phyloP scores from a whole-genome alignment of 2,888 invertebrate genomes.

The Alsophila aescularia region DNA sequence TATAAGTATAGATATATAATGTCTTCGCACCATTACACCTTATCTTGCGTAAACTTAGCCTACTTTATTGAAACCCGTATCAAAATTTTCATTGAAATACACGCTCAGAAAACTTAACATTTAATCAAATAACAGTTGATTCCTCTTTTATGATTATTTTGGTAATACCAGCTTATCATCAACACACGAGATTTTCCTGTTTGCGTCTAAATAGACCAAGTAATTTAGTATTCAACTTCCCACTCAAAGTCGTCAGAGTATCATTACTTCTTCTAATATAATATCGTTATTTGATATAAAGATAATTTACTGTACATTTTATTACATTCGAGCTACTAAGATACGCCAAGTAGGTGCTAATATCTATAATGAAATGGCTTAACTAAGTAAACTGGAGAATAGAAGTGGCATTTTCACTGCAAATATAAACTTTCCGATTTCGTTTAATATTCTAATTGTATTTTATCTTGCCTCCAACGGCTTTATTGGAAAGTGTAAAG shows the following conservation, averaged over 20 bases:
- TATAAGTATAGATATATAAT: too few species aligned
- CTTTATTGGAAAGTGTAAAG: slow-evolving; percentile 67
- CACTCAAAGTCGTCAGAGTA: slow-evolving; percentile 4
- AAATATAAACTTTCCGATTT: slow-evolving; percentile 40
- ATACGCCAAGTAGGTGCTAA: slow-evolving; percentile 25
- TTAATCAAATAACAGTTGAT: too few species aligned
- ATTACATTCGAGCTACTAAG: slow-evolving; percentile 28
- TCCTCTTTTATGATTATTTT: too few species aligned
- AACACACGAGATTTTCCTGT: neutral
- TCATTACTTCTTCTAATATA: slow-evolving; percentile 1
- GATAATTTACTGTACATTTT: slow-evolving; percentile 22
- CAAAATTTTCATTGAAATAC: too few species aligned
- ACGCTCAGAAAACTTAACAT: too few species aligned
- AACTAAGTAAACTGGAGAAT: slow-evolving; percentile 33
- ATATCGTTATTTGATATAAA: slow-evolving; percentile 12
- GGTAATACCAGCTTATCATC: neutral
- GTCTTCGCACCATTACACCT: too few species aligned
- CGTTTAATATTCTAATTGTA: slow-evolving; percentile 56
- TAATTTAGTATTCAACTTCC: neutral
- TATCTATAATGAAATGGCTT: slow-evolving; percentile 33
- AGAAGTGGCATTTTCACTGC: slow-evolving; percentile 38
- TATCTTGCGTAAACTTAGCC: too few species aligned
- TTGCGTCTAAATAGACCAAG: neutral
- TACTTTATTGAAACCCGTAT: too few species aligned
- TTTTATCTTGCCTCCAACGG: slow-evolving; percentile 52